Base-by-base conservation (phyloP, 2,797 vertebrate species). In the Rhynchonycteris naso region DNA sequence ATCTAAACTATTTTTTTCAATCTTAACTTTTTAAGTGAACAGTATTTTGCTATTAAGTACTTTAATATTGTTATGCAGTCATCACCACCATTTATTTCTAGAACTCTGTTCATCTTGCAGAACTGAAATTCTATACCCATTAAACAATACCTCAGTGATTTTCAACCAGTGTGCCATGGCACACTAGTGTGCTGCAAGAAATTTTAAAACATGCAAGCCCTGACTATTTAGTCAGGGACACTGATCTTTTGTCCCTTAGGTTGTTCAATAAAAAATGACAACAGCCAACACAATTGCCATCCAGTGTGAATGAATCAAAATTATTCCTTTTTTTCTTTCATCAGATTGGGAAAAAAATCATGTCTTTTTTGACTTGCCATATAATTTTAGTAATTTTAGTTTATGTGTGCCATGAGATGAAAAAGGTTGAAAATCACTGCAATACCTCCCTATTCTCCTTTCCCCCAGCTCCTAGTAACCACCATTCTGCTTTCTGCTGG, bases 81-180 rank as follows among this genome's bases (percentile, higher is more conserved):
- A 1, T 82, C 74, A 52, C n/a, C 19, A 78, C 28, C 38, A 72
- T 66, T 33, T 11, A 35, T 84, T 59, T 68, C 28, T 15, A 58
- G 65, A 93, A 88, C 21, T 21, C 14, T 89, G 83, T 89, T 69
- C 47, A 76, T 88, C 28, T 72, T 93, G 30, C 71, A 93, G 65
- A 93, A 85, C 12, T 22, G 68, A 91, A 94, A 91, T 26, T 71
- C 79, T 91, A 52, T 35, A 54, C 21, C 14, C 35, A 38, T 83
- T 90, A 75, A 84, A 93, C 7, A 79, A 26, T 61, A 61, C 59
- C 24, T 58, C 19, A 58, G 21, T 19, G 56, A 58, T 58, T 58
- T 58, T 58, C 56, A 58, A 58, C 56, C 56, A 9, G 56, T 58
- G 56, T 43, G 43, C 43, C 43, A 43, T 43, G 43, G 43, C 43